Conservation (phyloP, 2,113 vertebrate species). For the Phodopus roborovskii region DNA sequence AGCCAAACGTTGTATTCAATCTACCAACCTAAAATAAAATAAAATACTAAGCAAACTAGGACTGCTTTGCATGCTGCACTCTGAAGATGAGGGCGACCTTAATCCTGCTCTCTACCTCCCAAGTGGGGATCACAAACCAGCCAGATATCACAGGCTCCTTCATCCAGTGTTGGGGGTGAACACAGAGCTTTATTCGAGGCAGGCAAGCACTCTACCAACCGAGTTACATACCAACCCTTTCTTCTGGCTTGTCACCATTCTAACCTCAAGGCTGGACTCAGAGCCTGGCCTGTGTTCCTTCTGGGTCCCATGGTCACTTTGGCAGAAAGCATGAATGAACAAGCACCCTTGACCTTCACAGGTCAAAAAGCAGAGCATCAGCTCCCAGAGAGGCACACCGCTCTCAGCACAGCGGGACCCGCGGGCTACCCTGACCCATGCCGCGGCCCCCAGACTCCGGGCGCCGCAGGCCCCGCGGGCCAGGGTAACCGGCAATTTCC, state of each 20-base stretch:
- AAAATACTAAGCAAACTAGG: background rate
- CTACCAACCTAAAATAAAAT: background rate
- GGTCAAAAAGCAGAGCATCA: background rate
- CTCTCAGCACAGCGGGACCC: background rate
- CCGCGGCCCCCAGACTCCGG: slow-evolving; percentile 69
- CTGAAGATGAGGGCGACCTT: background rate
- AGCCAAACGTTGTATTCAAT: background rate
- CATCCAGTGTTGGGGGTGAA: background rate
- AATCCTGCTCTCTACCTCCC: background rate
- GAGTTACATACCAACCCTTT: background rate
- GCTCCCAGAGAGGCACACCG: too few species aligned
- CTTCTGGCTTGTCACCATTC: background rate
- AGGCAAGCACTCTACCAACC: background rate
- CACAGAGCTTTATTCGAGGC: background rate
- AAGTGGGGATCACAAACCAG: background rate
- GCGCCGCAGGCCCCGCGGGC: slow-evolving; percentile 75
- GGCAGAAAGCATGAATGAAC: too few species aligned
- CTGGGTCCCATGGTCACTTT: background rate
- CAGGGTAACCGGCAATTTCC: slow-evolving; percentile 72
- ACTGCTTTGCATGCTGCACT: background rate
- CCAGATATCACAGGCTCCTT: background rate
- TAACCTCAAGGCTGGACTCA: background rate
- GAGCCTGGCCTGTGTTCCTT: background rate
- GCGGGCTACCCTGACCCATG: background rate
- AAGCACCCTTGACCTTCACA: background rate